Evolutionary conservation across 2,113 vertebrate species (phyloP).

Genomic region (Donacobius atricapilla): DNA sequence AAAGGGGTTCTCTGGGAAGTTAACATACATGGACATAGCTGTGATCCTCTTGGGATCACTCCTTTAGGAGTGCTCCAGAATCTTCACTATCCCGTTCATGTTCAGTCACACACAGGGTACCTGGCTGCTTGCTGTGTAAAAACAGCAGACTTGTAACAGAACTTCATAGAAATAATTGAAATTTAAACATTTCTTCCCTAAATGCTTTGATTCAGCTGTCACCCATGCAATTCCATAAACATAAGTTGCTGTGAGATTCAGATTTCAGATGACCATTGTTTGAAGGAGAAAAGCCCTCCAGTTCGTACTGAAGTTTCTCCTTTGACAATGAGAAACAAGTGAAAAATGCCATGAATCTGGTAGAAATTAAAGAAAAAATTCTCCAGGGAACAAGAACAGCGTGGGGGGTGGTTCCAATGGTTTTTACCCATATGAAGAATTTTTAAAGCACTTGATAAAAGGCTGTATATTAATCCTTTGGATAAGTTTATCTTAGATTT

Average conservation of each 20-base stretch:
- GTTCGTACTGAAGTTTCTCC: neutral
- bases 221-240: neutral
- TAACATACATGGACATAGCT: rapidly evolving
- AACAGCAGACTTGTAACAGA: neutral
- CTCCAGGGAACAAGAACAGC: neutral
- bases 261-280: neutral
- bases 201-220: neutral
- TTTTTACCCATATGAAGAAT: neutral
- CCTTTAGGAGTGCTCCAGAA: neutral
- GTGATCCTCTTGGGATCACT: neutral
- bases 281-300: neutral
- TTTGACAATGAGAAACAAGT: neutral
- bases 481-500: neutral
- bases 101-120: neutral
- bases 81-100: neutral
- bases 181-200: neutral
- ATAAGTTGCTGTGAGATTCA: neutral
- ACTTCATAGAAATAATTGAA: neutral
- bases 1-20: neutral
- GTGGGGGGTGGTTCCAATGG: rapidly evolving
- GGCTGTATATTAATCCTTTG: neutral
- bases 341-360: neutral
- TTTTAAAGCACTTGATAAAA: neutral
- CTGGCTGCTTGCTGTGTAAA: neutral
- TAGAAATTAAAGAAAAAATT: neutral